phyloP scores from a whole-genome alignment of 2,888 invertebrate genomes.

The Chironomus riparius region DNA sequence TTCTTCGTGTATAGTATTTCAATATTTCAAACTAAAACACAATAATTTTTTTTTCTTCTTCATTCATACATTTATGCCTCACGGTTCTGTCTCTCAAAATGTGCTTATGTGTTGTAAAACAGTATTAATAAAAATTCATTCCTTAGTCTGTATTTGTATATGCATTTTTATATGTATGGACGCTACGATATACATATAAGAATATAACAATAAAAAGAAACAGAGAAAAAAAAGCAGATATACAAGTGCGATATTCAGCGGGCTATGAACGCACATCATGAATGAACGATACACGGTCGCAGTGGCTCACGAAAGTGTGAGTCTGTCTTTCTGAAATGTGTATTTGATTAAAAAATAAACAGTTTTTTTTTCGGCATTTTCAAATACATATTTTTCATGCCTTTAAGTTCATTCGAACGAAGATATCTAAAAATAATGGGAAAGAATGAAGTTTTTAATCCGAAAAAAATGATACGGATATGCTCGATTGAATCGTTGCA shows the following conservation, averaged over 20 bases:
- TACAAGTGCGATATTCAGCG: neutral
- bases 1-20: slow-evolving; percentile 20
- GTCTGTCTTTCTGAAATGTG: neutral
- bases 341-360: neutral
- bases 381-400: no score
- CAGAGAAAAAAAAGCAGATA: neutral
- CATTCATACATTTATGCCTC: neutral
- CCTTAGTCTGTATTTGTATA: neutral
- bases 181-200: neutral
- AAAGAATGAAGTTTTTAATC: no score
- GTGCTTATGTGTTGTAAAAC: no score
- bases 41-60: slow-evolving; percentile 1
- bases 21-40: slow-evolving; percentile 14
- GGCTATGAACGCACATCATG: no score
- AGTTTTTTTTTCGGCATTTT: neutral
- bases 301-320: neutral
- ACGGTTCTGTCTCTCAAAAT: no score
- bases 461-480: no score
- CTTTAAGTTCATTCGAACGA: no score
- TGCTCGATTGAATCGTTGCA: no score
- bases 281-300: no score
- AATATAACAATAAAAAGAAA: slow-evolving; percentile 5
- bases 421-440: no score
- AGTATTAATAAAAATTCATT: no score
- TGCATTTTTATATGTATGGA: neutral